Conservation (phyloP, 2,113 vertebrate species). For the Epinephelus lanceolatus region DNA sequence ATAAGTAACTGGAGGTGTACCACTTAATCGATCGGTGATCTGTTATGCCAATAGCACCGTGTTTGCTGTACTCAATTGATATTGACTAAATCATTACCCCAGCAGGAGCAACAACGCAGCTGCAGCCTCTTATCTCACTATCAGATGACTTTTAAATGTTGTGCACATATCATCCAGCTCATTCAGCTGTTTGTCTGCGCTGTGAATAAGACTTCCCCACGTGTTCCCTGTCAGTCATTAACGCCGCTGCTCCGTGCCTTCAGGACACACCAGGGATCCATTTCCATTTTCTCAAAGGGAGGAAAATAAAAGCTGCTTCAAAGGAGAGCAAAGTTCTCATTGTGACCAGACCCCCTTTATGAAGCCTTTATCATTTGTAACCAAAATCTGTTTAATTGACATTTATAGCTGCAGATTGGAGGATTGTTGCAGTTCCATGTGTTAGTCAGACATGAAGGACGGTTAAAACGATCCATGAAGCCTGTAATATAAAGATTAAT, state of each 20-base stretch:
- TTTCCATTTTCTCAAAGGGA: not conserved
- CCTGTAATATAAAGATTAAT: too few species aligned
- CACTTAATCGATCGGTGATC: constrained; percentile 59
- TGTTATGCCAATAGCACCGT: constrained; percentile 48
- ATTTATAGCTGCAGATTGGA: too few species aligned
- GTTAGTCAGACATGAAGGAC: too few species aligned
- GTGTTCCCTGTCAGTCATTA: constrained; percentile 36
- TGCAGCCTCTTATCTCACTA: constrained; percentile 58
- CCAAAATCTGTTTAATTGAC: not conserved
- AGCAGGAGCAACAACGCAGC: not conserved
- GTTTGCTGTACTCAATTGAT: constrained; percentile 68
- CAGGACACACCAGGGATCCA: not conserved
- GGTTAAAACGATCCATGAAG: too few species aligned
- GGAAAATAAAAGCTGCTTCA: not conserved
- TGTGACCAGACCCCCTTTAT: not conserved
- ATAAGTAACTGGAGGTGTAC: constrained; percentile 15
- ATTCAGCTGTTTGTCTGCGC: constrained; percentile 27
- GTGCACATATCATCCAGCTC: constrained; percentile 59
- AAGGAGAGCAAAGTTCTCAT: not conserved
- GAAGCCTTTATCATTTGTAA: not conserved
- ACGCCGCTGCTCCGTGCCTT: not conserved
- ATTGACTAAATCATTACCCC: constrained; percentile 68
- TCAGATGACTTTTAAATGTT: constrained; percentile 74
- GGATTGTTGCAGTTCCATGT: too few species aligned
- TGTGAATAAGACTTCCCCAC: not conserved